Percentiles rank a stretch among this genome's conserved stretches.
phyloP scores from a whole-genome alignment of 2,888 invertebrate genomes.

The Cyaniris semiargus region DNA sequence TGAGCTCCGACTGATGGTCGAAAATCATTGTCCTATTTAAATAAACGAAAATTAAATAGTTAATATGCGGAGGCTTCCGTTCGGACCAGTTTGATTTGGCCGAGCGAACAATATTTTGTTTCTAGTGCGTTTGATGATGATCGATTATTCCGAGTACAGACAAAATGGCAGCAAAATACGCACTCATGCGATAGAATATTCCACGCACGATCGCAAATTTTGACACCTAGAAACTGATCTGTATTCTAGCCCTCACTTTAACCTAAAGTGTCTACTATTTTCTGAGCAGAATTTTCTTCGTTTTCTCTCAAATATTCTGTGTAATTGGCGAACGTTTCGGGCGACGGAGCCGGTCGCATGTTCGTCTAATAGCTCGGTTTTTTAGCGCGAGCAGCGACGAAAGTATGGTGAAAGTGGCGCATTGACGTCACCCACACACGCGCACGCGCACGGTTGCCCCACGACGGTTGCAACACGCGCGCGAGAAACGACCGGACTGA shows the following conservation, averaged over 20 bases:
- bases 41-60: slow-evolving; percentile 17
- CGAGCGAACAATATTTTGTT: neutral
- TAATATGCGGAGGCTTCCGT: neutral
- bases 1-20: neutral
- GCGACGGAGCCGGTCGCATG: slow-evolving; percentile 69
- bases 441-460: slow-evolving; percentile 61
- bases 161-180: neutral
- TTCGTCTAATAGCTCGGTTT: slow-evolving; percentile 72
- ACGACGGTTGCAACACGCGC: slow-evolving; percentile 45
- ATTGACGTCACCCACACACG: slow-evolving; percentile 78
- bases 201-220: neutral
- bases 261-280: neutral
- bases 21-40: slow-evolving; percentile 19
- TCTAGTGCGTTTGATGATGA: neutral
- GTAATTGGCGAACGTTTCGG: slow-evolving; percentile 50
- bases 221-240: neutral
- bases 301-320: neutral
- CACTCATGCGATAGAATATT: neutral
- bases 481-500: slow-evolving; percentile 65
- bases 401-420: slow-evolving; percentile 80
- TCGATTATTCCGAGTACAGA: neutral
- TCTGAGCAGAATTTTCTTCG: neutral
- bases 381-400: slow-evolving; percentile 78
- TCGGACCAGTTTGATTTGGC: neutral
- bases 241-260: neutral